Evolutionary conservation across 1,140 invertebrate species (phyloP).

Genomic region (Drosophila parabipectinata): DNA sequence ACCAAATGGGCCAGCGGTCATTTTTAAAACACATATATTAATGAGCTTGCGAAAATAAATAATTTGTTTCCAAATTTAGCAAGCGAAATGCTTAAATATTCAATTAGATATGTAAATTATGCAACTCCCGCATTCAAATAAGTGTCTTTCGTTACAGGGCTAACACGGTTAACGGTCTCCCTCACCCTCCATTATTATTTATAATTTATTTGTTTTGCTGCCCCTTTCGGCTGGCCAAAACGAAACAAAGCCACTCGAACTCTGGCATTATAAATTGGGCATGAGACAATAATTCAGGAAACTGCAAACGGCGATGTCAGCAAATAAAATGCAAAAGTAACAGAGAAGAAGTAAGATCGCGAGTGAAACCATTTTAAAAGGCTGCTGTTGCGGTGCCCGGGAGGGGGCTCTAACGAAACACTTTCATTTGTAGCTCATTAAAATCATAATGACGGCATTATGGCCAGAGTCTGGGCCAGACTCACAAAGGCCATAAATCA

Average conservation of each 20-base stretch:
- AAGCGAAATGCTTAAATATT: conserved; percentile 57
- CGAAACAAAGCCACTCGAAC: conserved; percentile 12
- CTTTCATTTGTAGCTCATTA: conserved; percentile 78
- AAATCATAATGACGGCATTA: conserved; percentile 69
- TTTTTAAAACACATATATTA: conserved; percentile 21
- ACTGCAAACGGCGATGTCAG: conserved; percentile 36
- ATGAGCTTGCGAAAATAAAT: conserved; percentile 30
- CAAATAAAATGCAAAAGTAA: conserved; percentile 4
- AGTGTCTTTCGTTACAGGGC: conserved; percentile 26
- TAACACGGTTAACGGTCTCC: conserved; percentile 11
- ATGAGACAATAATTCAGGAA: conserved; percentile 40
- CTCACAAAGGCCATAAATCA: conserved; percentile 65
- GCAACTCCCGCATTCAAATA: conserved; percentile 46
- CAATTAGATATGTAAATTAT: conserved; percentile 64
- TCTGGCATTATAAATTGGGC: conserved; percentile 43
- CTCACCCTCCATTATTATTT: conserved; percentile 39
- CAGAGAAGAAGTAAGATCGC: conserved; percentile 23
- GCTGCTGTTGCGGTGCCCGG: conserved; percentile 15
- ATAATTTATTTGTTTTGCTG: conserved; percentile 22
- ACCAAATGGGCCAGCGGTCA: conserved; percentile 25
- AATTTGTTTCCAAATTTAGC: conserved; percentile 45
- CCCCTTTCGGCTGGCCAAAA: conserved; percentile 25
- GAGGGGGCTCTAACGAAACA: conserved; percentile 27
- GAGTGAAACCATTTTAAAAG: conserved; percentile 31
- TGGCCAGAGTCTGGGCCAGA: conserved; percentile 40